Percentiles rank a stretch among this genome's conserved stretches.
Evolutionary conservation across 2,113 vertebrate species (phyloP).

Genomic region (Setophaga coronata): DNA sequence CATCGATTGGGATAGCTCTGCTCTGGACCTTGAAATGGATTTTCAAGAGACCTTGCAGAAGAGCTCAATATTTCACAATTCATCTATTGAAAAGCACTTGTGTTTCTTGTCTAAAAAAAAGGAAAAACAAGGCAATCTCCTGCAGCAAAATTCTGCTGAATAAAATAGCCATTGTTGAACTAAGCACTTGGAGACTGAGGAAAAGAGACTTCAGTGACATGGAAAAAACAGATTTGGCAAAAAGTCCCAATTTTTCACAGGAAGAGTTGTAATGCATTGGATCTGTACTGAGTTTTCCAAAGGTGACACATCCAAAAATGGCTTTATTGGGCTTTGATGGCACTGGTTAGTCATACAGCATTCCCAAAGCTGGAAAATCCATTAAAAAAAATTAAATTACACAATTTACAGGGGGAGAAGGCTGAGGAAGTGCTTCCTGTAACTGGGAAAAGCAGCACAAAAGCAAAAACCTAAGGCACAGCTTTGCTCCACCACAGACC

Average conservation of each 20-base stretch:
- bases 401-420: neutral
- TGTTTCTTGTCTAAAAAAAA: neutral
- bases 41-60: slow-evolving; percentile 52
- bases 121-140: neutral
- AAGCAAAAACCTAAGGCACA: neutral
- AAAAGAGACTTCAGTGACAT: neutral
- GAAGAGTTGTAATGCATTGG: neutral
- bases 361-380: neutral
- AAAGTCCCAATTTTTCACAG: neutral
- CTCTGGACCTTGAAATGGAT: neutral
- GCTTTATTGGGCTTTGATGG: neutral
- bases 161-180: neutral
- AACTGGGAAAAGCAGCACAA: neutral
- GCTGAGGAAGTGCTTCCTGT: neutral
- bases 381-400: neutral
- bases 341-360: neutral
- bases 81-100: neutral
- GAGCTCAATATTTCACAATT: slow-evolving; percentile 27
- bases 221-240: neutral
- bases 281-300: neutral
- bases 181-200: neutral
- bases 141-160: neutral
- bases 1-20: neutral
- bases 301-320: neutral
- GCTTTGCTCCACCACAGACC: neutral